These are phyloP conservation scores for Malurus splendens DNA, from an alignment of 2,797 vertebrate species.

Conservation along the genomic window DNA sequence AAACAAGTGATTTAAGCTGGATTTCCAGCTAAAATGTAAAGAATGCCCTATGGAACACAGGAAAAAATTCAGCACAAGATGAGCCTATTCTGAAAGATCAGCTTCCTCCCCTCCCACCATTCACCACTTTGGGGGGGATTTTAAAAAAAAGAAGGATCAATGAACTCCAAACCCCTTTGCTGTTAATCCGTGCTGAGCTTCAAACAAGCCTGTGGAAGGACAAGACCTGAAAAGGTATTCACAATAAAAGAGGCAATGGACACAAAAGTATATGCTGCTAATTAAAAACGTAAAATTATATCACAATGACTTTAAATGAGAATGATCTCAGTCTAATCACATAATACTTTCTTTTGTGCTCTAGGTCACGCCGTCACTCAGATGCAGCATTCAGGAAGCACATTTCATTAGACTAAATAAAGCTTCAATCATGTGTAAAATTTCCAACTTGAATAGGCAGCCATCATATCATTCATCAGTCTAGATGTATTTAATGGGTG, in stretches of 20 bases:
- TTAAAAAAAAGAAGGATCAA: not conserved
- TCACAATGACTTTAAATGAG: conserved; percentile 81
- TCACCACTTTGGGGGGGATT: not conserved
- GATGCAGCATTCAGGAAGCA: conserved; percentile 89
- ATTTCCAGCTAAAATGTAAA: not conserved
- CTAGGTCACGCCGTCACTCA: conserved; percentile 80
- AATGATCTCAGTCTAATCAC: conserved; percentile 84
- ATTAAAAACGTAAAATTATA: conserved; percentile 73
- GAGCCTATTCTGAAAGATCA: not conserved
- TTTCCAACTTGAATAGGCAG: conserved; percentile 87
- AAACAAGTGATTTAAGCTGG: not conserved
- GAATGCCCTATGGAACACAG: not conserved
- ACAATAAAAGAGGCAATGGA: conserved; percentile 35
- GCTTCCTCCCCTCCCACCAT: not conserved
- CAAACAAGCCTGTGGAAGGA: conserved; percentile 41
- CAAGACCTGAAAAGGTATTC: conserved; percentile 45
- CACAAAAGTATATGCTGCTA: conserved; percentile 55
- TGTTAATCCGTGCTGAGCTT: conserved; percentile 23
- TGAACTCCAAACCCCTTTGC: conserved; percentile 17
- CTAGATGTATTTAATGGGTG: conserved; percentile 81
- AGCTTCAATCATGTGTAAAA: conserved; percentile 95
- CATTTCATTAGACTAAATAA: conserved; percentile 93
- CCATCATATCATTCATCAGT: conserved; percentile 88
- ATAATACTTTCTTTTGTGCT: conserved; percentile 92
- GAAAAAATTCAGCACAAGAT: not conserved